Percentiles rank a stretch among this genome's conserved stretches.
Evolutionary conservation across 2,888 invertebrate genomes (phyloP).

Genomic region (Diaperis boleti): DNA sequence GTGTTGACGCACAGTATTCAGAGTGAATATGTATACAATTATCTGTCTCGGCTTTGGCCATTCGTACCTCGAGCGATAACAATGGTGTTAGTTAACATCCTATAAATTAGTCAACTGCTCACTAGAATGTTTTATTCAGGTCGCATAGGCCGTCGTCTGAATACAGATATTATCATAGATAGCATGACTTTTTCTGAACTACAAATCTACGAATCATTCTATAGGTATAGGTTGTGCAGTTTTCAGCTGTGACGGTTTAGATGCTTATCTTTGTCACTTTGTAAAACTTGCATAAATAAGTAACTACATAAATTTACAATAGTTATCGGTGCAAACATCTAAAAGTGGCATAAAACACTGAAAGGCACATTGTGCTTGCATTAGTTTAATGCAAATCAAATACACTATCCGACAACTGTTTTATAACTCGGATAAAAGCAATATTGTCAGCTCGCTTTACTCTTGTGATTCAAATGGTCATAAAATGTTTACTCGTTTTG

Average conservation of each 20-base stretch:
- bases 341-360: background rate
- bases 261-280: constrained; percentile 27
- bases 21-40: constrained; percentile 62
- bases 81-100: constrained; percentile 61
- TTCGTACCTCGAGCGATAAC: constrained; percentile 59
- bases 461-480: no score
- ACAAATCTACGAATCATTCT: constrained; percentile 44
- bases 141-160: constrained; percentile 45
- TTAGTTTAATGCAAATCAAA: no score
- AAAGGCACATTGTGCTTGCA: no score
- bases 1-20: constrained; percentile 58
- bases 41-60: constrained; percentile 60
- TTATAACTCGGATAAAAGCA: no score
- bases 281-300: background rate
- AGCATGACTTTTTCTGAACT: constrained; percentile 46
- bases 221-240: constrained; percentile 28
- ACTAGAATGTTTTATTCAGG: constrained; percentile 60
- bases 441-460: no score
- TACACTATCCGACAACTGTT: no score
- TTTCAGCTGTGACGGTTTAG: constrained; percentile 33
- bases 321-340: background rate
- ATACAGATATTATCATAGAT: constrained; percentile 52
- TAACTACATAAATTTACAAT: background rate
- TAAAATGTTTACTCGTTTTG: no score
- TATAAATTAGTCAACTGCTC: constrained; percentile 60